These are phyloP conservation scores for Mus pahari DNA, from an alignment of 2,113 vertebrate genomes.

Conservation along the genomic window DNA sequence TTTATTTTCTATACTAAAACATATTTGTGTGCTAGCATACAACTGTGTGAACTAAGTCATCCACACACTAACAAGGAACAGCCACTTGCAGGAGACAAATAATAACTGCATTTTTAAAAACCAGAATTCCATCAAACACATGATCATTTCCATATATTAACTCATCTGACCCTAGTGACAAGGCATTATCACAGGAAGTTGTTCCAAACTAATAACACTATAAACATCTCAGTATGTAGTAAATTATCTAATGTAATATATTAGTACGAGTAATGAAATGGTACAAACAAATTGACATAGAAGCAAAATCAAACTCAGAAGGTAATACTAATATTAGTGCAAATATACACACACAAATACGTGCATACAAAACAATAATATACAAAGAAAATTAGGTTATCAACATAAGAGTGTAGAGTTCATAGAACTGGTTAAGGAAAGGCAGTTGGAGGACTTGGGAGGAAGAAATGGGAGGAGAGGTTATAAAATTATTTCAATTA, in stretches of 20 bases:
- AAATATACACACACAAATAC: not conserved
- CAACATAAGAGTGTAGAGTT: not conserved
- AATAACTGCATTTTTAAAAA: not conserved
- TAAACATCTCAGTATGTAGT: not conserved
- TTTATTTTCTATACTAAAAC: too few relatives aligned
- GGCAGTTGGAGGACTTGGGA: not conserved
- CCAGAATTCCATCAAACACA: not conserved
- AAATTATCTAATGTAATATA: not conserved
- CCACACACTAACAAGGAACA: not conserved
- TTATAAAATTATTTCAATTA: not conserved
- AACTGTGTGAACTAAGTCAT: not conserved
- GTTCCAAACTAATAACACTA: not conserved
- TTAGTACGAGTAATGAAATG: not conserved
- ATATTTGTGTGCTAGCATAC: not conserved
- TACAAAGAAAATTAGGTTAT: not conserved
- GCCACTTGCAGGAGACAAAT: not conserved
- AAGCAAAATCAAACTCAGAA: not conserved
- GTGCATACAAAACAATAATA: not conserved
- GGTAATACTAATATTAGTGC: not conserved
- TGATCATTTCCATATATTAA: not conserved
- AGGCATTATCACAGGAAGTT: not conserved
- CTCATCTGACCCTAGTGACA: not conserved
- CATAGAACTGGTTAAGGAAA: not conserved
- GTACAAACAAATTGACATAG: not conserved
- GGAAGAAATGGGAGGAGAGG: not conserved